Evolutionary conservation across 2,113 vertebrate species (phyloP), one percentile per base, ranked within the genome.

Genomic region (Catagonus wagneri): DNA sequence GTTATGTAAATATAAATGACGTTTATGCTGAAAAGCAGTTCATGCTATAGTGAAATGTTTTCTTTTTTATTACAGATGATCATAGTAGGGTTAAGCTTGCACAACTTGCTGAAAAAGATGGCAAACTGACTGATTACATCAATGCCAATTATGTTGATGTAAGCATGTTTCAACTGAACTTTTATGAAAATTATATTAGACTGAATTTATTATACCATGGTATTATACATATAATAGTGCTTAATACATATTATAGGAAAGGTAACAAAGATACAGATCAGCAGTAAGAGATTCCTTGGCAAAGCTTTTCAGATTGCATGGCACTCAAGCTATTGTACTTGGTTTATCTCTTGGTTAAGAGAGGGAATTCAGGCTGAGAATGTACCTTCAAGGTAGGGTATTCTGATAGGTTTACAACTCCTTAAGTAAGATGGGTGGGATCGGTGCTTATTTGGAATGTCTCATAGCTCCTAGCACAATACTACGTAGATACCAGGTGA

Each of bases 101-200:
- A 75, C 98, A 99, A 12, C 98, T 98, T 96, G 92, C 98, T 76
- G 99, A 99, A 97, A 99, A 99, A 97, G 99, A 99, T 63, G 99
- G 99, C 89, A 99, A 98, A 97, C 96, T 98, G 54, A 99, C 98
- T n/a, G 99, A 99, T 98, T 99, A 99, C 96, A 99, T 99, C 97
- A 99, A 99, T 97, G 99, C 99, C 79, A 99, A 99, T 98, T 99
- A 99, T 0, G 99, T 99, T 10, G 99, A 99, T 90, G 99, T 99
- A 98, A 99, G 99, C 20, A 52, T 96, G 84, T 94, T 96, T 90
- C 96, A 1, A 61, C 78, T 93, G 29, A 71, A 92, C 94, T n/a
- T 85, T 89, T 86, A 44, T 89, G 44, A 34, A 75, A 89, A 50
- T 68, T 63, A 9, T 60, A 44, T 56, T 74, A 80, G 10, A 32